phyloP scores from a whole-genome alignment of 2,113 vertebrate species.

The Acrocephalus kingi region DNA sequence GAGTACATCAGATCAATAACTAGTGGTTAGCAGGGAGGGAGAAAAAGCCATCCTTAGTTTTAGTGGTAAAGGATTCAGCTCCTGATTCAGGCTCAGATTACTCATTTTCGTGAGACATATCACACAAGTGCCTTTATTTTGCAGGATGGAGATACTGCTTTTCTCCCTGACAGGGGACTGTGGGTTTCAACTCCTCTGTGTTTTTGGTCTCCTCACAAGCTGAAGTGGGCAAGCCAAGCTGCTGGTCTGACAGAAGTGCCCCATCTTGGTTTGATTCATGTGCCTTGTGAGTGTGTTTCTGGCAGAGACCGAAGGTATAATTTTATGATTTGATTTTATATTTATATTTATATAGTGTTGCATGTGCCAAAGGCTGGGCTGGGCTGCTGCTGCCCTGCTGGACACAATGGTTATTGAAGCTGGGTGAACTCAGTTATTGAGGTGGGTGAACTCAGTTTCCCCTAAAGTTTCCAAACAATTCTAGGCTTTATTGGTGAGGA shows the following conservation, averaged over 20 bases:
- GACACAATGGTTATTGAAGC: not conserved
- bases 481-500: not conserved
- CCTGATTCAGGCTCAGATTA: not conserved
- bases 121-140: not conserved
- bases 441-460: not conserved
- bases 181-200: not conserved
- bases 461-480: not conserved
- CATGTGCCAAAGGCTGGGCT: not conserved
- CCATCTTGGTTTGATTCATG: not conserved
- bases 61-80: not conserved
- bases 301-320: not conserved
- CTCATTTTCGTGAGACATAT: not conserved
- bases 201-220: not conserved
- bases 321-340: not conserved
- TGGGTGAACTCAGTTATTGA: not conserved
- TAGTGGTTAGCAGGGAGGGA: not conserved
- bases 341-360: not conserved
- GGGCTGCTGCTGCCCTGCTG: not conserved
- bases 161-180: not conserved
- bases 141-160: not conserved
- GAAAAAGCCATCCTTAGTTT: not conserved
- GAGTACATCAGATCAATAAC: not conserved
- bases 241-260: not conserved
- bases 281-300: not conserved
- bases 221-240: not conserved